These are phyloP conservation scores for Drosophila testacea DNA, from an alignment of 2,888 invertebrate species.

Conservation along the genomic window DNA sequence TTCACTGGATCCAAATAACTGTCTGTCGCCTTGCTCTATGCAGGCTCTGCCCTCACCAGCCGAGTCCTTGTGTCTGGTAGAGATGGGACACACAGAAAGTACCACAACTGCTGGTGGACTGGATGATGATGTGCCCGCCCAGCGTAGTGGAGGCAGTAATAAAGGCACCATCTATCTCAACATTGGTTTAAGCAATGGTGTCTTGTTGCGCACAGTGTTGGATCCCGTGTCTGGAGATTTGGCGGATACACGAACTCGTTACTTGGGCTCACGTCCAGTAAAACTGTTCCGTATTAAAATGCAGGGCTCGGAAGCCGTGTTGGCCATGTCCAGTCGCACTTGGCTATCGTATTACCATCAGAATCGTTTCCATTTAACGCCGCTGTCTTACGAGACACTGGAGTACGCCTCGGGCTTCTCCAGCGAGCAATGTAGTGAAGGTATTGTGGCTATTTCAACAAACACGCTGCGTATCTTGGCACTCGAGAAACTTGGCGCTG, in stretches of 20 bases:
- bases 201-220: conserved; percentile 95
- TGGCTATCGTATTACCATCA: conserved; percentile 99
- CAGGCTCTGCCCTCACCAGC: conserved; percentile 98
- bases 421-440: conserved; percentile 99
- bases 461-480: conserved; percentile 99
- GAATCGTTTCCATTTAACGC: conserved; percentile 97
- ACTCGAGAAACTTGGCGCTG: conserved; percentile 98
- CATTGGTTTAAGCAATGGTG: conserved; percentile 98
- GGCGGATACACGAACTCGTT: conserved; percentile 98
- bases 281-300: conserved; percentile 98
- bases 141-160: conserved; percentile 82
- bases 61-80: conserved; percentile 98
- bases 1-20: conserved; percentile 98
- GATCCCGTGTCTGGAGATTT: conserved; percentile 98
- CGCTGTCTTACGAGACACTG: conserved; percentile 97
- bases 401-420: conserved; percentile 99
- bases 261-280: conserved; percentile 97
- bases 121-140: conserved; percentile 86
- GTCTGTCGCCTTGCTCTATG: conserved; percentile 97
- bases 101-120: conserved; percentile 85
- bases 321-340: conserved; percentile 98
- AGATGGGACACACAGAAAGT: conserved; percentile 92
- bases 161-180: conserved; percentile 95
- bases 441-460: conserved; percentile 99
- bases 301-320: conserved; percentile 97